phyloP scores from a whole-genome alignment of 2,113 vertebrate genomes.

The Chelonoidis abingdonii region DNA sequence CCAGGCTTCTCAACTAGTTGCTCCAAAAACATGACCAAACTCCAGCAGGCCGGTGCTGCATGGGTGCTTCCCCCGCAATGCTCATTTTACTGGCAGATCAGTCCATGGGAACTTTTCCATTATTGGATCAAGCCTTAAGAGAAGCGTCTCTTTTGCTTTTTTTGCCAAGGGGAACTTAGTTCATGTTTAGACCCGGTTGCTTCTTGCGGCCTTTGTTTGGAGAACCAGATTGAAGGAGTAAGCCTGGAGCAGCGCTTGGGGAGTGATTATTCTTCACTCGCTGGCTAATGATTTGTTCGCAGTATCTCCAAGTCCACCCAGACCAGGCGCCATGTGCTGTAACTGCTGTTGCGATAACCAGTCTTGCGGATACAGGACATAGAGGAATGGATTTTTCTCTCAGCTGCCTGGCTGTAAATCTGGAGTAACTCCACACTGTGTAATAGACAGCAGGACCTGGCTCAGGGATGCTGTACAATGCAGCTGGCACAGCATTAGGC shows the following conservation, averaged over 20 bases:
- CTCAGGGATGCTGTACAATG: neutral
- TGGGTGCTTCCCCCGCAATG: neutral
- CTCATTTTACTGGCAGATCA: neutral
- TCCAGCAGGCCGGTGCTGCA: neutral
- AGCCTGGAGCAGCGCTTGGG: neutral
- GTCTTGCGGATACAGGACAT: neutral
- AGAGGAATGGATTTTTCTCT: neutral
- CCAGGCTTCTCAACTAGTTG: neutral
- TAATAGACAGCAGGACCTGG: neutral
- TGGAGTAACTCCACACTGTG: neutral
- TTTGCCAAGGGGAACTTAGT: neutral
- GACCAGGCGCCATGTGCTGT: neutral
- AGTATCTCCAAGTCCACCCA: neutral
- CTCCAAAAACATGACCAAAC: neutral
- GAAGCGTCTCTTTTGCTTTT: neutral
- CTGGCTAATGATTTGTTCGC: neutral
- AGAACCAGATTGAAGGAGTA: neutral
- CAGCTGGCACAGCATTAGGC: neutral
- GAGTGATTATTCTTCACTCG: neutral
- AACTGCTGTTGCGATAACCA: neutral
- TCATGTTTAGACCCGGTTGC: neutral
- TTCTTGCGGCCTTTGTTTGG: neutral
- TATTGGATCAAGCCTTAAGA: neutral
- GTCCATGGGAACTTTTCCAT: neutral
- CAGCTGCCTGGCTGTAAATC: neutral